phyloP scores from a whole-genome alignment of 2,797 vertebrate species.

The Manis javanica region DNA sequence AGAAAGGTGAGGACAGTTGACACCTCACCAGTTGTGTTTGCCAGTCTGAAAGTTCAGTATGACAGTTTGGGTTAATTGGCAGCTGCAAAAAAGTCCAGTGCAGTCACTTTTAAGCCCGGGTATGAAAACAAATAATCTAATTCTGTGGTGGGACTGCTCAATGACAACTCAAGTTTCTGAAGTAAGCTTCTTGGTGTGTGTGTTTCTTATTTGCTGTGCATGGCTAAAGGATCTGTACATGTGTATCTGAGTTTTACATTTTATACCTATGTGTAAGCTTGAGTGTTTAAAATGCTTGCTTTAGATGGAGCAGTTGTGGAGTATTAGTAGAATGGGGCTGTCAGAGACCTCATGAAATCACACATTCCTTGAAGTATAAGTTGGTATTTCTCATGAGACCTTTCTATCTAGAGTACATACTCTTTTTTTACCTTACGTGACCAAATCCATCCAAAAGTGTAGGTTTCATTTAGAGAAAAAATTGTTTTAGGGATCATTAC shows the following conservation, averaged over 20 bases:
- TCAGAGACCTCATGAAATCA: neutral
- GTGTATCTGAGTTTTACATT: neutral
- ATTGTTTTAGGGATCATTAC: neutral
- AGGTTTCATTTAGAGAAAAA: conserved; percentile 30
- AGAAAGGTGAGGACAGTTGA: neutral
- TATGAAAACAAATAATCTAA: neutral
- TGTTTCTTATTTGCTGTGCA: neutral
- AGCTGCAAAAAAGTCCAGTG: neutral
- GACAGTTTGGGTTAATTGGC: neutral
- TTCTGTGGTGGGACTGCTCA: neutral
- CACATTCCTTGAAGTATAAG: neutral
- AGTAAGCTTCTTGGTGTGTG: neutral
- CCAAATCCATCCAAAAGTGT: neutral
- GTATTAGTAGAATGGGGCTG: neutral
- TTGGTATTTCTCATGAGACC: neutral
- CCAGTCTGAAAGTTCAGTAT: neutral
- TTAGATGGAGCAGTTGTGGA: neutral
- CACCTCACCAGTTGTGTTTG: neutral
- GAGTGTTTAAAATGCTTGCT: conserved; percentile 17
- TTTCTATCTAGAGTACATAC: neutral
- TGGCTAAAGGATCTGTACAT: neutral
- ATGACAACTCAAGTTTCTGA: neutral
- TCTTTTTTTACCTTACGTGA: neutral
- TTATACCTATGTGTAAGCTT: neutral
- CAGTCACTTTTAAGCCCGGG: neutral